A percentile compares a stretch with the other conserved stretches of the same genome.
phyloP scores from a whole-genome alignment of 2,797 vertebrate species.

The Gastrophryne carolinensis region DNA sequence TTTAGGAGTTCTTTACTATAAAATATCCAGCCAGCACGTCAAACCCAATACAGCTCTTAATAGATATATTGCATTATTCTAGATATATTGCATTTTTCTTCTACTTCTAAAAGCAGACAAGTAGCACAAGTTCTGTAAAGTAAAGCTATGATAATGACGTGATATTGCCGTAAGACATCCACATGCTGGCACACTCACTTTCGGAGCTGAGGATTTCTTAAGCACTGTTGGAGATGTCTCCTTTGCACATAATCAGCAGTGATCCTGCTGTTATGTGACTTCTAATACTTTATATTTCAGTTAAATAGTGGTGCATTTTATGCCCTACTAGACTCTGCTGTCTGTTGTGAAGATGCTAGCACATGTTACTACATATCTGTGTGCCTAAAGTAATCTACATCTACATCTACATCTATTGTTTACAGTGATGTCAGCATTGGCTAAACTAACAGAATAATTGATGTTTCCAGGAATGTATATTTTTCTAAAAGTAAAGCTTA shows the following conservation, averaged over 20 bases:
- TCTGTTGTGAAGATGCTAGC: neutral
- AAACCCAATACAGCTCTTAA: no score
- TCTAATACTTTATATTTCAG: constrained; percentile 32
- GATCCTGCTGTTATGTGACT: constrained; percentile 41
- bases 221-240: constrained; percentile 36
- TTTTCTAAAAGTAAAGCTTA: no score
- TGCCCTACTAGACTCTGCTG: neutral
- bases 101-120: no score
- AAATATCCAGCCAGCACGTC: no score
- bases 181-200: constrained; percentile 22
- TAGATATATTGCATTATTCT: no score
- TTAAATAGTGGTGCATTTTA: neutral
- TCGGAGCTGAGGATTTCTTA: constrained; percentile 9
- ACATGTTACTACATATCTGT: neutral
- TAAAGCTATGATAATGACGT: constrained; percentile 22
- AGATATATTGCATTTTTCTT: no score
- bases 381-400: no score
- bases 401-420: no score
- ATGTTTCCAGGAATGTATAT: no score
- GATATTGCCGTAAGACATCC: constrained; percentile 44
- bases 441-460: no score
- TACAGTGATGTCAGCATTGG: no score
- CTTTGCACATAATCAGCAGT: constrained; percentile 39
- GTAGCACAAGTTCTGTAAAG: constrained; percentile 6
- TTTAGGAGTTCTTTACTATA: no score